These are phyloP conservation scores for Lasiurus cinereus DNA, from an alignment of 2,113 vertebrate species.

Conservation along the genomic window DNA sequence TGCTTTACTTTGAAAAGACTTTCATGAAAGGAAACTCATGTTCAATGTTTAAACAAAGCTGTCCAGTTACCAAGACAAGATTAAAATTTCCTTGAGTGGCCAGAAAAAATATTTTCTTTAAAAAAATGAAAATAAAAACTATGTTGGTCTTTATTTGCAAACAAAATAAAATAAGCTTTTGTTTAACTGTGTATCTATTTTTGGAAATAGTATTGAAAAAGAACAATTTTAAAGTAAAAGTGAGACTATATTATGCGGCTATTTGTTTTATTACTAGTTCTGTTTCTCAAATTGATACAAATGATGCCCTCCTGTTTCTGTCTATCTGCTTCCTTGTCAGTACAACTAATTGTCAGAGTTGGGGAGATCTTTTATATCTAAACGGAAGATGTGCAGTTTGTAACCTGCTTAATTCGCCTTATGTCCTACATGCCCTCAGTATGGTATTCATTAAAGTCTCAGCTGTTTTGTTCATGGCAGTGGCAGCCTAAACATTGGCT, in stretches of 20 bases:
- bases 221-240: conserved; percentile 82
- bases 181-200: conserved; percentile 78
- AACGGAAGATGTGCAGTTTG: conserved; percentile 88
- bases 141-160: conserved; percentile 83
- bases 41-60: conserved; percentile 86
- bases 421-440: conserved; percentile 90
- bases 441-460: conserved; percentile 91
- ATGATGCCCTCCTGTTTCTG: conserved; percentile 91
- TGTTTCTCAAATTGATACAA: conserved; percentile 92
- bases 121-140: conserved; percentile 67
- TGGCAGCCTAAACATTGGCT: conserved; percentile 84
- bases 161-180: conserved; percentile 82
- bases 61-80: conserved; percentile 86
- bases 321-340: conserved; percentile 88
- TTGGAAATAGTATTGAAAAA: conserved; percentile 12
- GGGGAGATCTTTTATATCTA: conserved; percentile 86
- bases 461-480: conserved; percentile 88
- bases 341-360: conserved; percentile 87
- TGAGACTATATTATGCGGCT: conserved; percentile 84
- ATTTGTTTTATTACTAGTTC: conserved; percentile 88
- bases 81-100: conserved; percentile 83
- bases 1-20: conserved; percentile 87
- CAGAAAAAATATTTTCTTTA: conserved; percentile 81
- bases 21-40: conserved; percentile 88
- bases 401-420: conserved; percentile 90